Percentiles rank a stretch among this genome's conserved stretches.
Evolutionary conservation across 2,888 invertebrate species (phyloP).

Genomic region (Leuctra nigra): DNA sequence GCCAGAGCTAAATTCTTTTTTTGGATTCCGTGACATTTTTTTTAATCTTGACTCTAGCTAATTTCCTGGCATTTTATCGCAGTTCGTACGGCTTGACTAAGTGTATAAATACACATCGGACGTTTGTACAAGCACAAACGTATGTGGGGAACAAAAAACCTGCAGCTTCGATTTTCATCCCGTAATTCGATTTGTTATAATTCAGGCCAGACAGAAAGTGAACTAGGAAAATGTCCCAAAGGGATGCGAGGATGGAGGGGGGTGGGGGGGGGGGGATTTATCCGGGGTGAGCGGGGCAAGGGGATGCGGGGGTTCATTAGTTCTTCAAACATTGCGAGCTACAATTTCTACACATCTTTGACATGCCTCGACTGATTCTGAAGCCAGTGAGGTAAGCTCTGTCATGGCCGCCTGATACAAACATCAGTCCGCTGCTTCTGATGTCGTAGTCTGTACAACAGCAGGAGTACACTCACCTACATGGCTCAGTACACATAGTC

Average conservation of each 20-base stretch:
- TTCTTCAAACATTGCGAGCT: slow-evolving; percentile 29
- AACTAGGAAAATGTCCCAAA: slow-evolving; percentile 14
- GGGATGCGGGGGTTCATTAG: slow-evolving; percentile 27
- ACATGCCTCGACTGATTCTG: too few species aligned
- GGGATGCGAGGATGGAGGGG: slow-evolving; percentile 18
- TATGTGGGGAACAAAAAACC: slow-evolving; percentile 23
- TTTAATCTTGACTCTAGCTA: slow-evolving; percentile 5
- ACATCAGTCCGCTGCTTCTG: too few species aligned
- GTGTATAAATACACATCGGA: slow-evolving; percentile 22
- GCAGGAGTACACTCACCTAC: too few species aligned
- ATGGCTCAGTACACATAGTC: too few species aligned
- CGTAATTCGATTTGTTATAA: slow-evolving; percentile 29
- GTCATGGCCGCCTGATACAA: too few species aligned
- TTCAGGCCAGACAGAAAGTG: slow-evolving; percentile 24
- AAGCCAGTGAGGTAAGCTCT: too few species aligned
- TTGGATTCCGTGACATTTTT: slow-evolving; percentile 4
- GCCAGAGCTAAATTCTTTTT: too few species aligned
- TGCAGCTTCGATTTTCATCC: slow-evolving; percentile 27
- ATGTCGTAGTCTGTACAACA: too few species aligned
- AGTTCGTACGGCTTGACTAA: slow-evolving; percentile 17
- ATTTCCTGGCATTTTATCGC: slow-evolving; percentile 8
- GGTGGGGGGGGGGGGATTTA: too few species aligned
- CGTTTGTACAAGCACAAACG: slow-evolving; percentile 19
- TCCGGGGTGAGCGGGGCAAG: slow-evolving; percentile 1
- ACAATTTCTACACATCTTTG: slow-evolving; percentile 13